phyloP scores from a whole-genome alignment of 2,888 invertebrate genomes.

The Stictocephala bisonia region DNA sequence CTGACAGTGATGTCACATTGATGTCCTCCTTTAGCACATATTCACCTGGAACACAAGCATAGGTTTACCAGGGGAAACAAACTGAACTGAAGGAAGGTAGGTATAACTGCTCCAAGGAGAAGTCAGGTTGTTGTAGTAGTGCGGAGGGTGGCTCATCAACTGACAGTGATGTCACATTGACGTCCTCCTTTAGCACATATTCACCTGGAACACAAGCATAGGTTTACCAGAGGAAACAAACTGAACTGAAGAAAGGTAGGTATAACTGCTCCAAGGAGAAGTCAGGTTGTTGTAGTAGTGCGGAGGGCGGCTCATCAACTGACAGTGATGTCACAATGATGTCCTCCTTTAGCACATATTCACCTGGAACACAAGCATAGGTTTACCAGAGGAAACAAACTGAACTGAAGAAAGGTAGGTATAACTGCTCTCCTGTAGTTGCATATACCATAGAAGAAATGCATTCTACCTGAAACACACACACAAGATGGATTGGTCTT shows the following conservation, averaged over 20 bases:
- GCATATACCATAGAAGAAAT: no score
- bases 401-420: not conserved
- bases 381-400: not conserved
- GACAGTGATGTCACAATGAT: constrained; percentile 49
- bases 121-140: constrained; percentile 65
- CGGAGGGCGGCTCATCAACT: constrained; percentile 53
- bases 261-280: constrained; percentile 77
- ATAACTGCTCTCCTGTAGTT: no score
- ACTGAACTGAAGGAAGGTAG: not conserved
- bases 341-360: constrained; percentile 64
- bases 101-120: constrained; percentile 80
- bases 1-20: constrained; percentile 49
- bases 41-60: constrained; percentile 64
- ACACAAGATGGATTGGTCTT: no score
- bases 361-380: no score
- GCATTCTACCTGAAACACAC: no score
- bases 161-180: constrained; percentile 49
- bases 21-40: constrained; percentile 63
- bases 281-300: constrained; percentile 63
- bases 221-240: not conserved
- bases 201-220: constrained; percentile 63
- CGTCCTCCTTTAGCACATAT: constrained; percentile 63
- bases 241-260: not conserved
- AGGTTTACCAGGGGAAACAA: not conserved
- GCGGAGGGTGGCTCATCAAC: constrained; percentile 54